These are phyloP conservation scores for Homarus gammarus DNA, from an alignment of 2,888 invertebrate genomes.

Conservation along the genomic window DNA sequence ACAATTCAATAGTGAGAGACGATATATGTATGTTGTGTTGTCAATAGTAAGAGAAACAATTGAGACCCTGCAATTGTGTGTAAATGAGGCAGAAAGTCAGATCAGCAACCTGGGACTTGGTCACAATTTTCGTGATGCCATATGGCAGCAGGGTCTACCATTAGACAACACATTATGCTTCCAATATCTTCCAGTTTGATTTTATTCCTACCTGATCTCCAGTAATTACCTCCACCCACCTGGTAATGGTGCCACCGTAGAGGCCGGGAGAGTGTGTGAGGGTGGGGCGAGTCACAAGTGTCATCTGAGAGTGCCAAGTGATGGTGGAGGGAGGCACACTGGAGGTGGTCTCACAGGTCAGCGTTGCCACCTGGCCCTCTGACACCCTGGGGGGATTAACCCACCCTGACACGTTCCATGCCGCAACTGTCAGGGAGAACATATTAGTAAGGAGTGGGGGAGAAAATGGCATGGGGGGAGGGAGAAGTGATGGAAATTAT, in stretches of 20 bases:
- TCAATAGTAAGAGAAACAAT: too few species aligned
- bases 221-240: background rate
- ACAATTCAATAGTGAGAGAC: too few species aligned
- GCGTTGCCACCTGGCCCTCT: constrained; percentile 5
- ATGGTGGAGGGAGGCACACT: constrained; percentile 38
- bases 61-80: too few species aligned
- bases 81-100: too few species aligned
- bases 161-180: too few species aligned
- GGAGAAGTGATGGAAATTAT: background rate
- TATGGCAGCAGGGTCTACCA: too few species aligned
- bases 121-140: too few species aligned
- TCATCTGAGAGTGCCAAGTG: constrained; percentile 2
- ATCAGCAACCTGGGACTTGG: too few species aligned
- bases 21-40: too few species aligned
- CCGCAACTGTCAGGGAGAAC: constrained; percentile 5
- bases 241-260: constrained; percentile 35
- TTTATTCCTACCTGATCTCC: too few species aligned
- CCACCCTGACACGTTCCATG: constrained; percentile 23
- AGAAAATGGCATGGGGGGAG: background rate
- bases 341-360: constrained; percentile 23
- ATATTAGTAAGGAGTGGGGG: background rate
- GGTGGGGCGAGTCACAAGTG: background rate
- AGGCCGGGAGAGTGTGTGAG: constrained; percentile 13
- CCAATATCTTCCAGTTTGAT: too few species aligned
- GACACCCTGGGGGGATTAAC: constrained; percentile 3